Evolutionary conservation across 2,113 vertebrate species (phyloP).

Genomic region (Sakesphorus luctuosus): DNA sequence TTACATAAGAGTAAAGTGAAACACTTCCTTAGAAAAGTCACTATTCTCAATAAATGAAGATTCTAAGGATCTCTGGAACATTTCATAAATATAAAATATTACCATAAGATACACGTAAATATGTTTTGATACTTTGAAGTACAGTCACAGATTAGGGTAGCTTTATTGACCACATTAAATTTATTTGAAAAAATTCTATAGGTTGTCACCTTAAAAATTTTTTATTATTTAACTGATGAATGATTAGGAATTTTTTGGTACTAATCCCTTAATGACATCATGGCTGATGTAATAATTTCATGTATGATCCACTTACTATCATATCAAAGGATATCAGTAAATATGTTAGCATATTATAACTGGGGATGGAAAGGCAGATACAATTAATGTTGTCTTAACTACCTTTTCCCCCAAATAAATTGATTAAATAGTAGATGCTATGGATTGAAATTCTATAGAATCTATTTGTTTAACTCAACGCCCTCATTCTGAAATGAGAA

Average conservation of each 20-base stretch:
- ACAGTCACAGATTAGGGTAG: neutral
- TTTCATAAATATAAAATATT: neutral
- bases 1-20: neutral
- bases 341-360: neutral
- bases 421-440: neutral
- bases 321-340: neutral
- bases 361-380: neutral
- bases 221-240: neutral
- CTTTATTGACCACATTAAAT: neutral
- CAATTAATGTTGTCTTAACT: accelerated
- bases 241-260: neutral
- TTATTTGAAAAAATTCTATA: neutral
- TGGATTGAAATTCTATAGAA: neutral
- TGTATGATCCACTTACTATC: neutral
- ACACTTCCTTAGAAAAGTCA: neutral
- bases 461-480: neutral
- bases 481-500: neutral
- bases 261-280: neutral
- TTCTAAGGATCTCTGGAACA: neutral
- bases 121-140: neutral
- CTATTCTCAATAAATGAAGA: neutral
- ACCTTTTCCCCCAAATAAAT: neutral
- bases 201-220: neutral
- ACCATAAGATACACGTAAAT: neutral
- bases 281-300: neutral